Evolutionary conservation across 1,140 invertebrate genomes (phyloP).

Genomic region (Triops longicaudatus): DNA sequence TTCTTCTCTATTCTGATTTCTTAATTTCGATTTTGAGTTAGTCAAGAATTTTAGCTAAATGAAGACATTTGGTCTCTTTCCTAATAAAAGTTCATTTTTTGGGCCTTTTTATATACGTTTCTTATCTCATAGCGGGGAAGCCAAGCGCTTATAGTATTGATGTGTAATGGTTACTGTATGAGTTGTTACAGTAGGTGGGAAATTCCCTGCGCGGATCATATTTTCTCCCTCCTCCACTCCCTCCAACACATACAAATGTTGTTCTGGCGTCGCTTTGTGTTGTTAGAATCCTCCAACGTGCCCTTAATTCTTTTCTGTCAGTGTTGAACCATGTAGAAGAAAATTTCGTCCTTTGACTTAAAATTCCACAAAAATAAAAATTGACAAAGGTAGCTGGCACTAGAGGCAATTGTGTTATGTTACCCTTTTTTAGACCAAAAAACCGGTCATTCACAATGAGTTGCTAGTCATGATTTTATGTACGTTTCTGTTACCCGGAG

Average conservation of each 20-base stretch:
- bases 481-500: no score
- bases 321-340: background rate
- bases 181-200: background rate
- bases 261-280: background rate
- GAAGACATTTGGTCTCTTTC: background rate
- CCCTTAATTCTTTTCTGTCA: background rate
- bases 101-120: background rate
- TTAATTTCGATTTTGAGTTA: background rate
- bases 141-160: conserved; percentile 6
- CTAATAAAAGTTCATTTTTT: background rate
- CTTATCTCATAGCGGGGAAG: conserved; percentile 8
- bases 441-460: no score
- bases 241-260: no score
- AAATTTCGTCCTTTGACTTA: background rate
- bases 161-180: background rate
- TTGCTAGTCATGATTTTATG: no score
- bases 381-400: background rate
- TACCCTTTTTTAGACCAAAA: no score
- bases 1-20: background rate
- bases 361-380: background rate
- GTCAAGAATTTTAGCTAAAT: background rate
- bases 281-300: background rate
- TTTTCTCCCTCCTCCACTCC: no score
- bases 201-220: background rate
- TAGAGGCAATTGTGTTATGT: no score